Percentiles rank a stretch among this genome's conserved stretches.
Evolutionary conservation across 2,888 invertebrate species (phyloP).

Genomic region (Exocentrus adspersus): DNA sequence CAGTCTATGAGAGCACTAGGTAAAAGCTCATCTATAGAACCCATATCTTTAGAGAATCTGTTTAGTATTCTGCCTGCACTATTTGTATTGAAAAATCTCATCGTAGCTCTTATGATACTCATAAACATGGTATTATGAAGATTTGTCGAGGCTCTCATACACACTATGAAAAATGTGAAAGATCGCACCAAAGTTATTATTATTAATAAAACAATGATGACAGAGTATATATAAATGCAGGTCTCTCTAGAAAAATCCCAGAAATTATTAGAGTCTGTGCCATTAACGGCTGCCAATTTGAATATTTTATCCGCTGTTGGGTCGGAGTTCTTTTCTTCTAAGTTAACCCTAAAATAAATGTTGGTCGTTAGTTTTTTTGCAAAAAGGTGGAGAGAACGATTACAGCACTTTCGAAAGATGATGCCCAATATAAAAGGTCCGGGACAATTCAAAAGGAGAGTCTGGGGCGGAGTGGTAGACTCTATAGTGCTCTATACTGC

Average conservation of each 20-base stretch:
- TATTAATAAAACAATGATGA: constrained; percentile 62
- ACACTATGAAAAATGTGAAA: constrained; percentile 66
- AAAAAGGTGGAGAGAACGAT: too few species aligned
- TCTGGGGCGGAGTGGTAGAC: too few species aligned
- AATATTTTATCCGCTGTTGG: background rate
- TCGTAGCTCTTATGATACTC: constrained; percentile 70
- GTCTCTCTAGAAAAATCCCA: constrained; percentile 58
- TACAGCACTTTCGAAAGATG: too few species aligned
- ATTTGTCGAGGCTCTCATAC: constrained; percentile 66
- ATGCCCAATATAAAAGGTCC: too few species aligned
- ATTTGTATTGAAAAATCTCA: constrained; percentile 76
- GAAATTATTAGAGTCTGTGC: constrained; percentile 40
- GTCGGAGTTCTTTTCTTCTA: constrained; percentile 50
- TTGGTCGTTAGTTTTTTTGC: too few species aligned
- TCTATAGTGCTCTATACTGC: too few species aligned
- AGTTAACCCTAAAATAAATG: constrained; percentile 55
- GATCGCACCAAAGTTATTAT: constrained; percentile 63
- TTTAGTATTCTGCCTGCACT: constrained; percentile 72
- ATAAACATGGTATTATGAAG: constrained; percentile 67
- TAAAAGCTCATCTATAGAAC: constrained; percentile 67
- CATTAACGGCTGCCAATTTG: background rate
- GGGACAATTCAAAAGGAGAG: too few species aligned
- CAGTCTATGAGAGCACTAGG: constrained; percentile 66
- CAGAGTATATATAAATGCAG: constrained; percentile 60
- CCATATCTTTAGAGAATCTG: constrained; percentile 77